Percentiles rank a stretch among this genome's conserved stretches.
phyloP scores from a whole-genome alignment of 2,888 invertebrate genomes.

The Dasysyrphus albostriatus region DNA sequence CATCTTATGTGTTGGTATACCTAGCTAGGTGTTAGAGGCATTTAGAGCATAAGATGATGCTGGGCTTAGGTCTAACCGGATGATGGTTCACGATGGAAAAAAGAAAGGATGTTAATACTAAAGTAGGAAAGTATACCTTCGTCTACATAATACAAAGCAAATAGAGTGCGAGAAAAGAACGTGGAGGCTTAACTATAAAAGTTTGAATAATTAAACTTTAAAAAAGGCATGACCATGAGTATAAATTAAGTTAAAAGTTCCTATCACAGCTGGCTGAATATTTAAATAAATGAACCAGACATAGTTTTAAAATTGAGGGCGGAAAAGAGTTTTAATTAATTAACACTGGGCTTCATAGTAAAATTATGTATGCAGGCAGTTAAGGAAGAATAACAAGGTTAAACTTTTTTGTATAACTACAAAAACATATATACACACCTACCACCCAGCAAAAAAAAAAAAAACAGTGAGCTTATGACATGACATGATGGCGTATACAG shows the following conservation, averaged over 20 bases:
- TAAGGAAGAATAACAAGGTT: not conserved
- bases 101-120: not conserved
- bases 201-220: not conserved
- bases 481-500: no score
- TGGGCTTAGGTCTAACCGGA: not conserved
- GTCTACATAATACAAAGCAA: not conserved
- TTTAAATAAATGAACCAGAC: slow-evolving; percentile 11
- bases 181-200: not conserved
- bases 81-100: not conserved
- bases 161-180: slow-evolving; percentile 16
- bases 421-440: no score
- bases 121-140: not conserved
- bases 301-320: not conserved
- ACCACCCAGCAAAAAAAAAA: not conserved
- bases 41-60: slow-evolving; percentile 1
- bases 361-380: not conserved
- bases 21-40: slow-evolving; percentile 12
- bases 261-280: not conserved
- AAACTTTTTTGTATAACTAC: not conserved
- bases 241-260: slow-evolving; percentile 4
- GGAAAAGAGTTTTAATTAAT: not conserved
- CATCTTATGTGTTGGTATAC: no score
- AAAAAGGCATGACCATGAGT: slow-evolving; percentile 17
- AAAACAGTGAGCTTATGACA: not conserved
- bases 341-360: not conserved